phyloP scores from a whole-genome alignment of 2,797 vertebrate species.

The Pipistrellus nathusii region DNA sequence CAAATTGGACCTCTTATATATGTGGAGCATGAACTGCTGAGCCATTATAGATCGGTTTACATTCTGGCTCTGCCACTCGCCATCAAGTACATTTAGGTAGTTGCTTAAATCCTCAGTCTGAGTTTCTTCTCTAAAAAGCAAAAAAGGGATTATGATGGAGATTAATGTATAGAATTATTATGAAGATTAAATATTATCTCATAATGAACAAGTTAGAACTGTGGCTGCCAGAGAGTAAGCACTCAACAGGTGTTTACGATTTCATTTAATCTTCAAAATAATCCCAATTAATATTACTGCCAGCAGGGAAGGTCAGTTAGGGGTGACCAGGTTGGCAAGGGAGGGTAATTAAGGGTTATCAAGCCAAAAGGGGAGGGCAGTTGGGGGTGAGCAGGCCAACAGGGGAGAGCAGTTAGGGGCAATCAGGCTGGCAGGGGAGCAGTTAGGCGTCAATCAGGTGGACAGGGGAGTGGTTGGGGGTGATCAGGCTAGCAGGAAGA shows the following conservation, averaged over 20 bases:
- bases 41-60: neutral
- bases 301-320: too few relatives aligned
- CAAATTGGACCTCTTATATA: neutral
- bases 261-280: neutral
- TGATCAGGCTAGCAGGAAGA: too few relatives aligned
- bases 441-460: too few relatives aligned
- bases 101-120: neutral
- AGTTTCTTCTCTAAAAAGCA: neutral
- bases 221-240: neutral
- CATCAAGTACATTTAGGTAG: neutral
- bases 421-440: too few relatives aligned
- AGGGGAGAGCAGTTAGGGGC: too few relatives aligned
- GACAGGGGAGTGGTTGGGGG: too few relatives aligned
- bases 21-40: neutral
- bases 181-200: neutral
- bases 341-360: too few relatives aligned
- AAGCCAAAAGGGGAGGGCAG: too few relatives aligned
- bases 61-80: neutral
- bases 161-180: neutral
- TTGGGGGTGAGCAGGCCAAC: too few relatives aligned
- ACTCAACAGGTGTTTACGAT: neutral
- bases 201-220: neutral
- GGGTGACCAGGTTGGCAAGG: too few relatives aligned
- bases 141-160: neutral
- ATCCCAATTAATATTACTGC: neutral